Base-by-base conservation (phyloP, 2,797 vertebrate genomes). In the Chelon auratus region DNA sequence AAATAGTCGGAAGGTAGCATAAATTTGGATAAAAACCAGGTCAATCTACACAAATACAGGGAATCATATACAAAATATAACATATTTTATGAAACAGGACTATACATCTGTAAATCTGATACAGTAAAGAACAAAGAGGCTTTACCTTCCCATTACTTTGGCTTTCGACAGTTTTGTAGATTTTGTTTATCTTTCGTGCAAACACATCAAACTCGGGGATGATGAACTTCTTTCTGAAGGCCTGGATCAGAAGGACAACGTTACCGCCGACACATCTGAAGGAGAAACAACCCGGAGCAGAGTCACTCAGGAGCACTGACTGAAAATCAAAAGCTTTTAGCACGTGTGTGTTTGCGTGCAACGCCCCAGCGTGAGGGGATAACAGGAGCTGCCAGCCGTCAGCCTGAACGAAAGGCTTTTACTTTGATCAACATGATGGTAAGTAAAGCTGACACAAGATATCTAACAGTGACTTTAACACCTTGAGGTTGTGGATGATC, bases 181-280 rank as follows among this genome's bases (percentile, higher is more conserved):
- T 95, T 65, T 93, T 91, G 80, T 97, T 91, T 60, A 97, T 95
- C 22, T 95, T 93, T 57, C 82, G 72, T 1, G 91, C 92, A 90
- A 97, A 97, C 14, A 91, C 77, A 48, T 96, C 93, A 90, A 97
- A 97, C 79, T 97, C 95, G 2, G 96, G 96, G 90, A 97, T 97
- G 70, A 97, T 95, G 68, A 97, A 96, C 89, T 96, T 96, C 82
- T 95, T 95, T 68, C 94, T 93, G 88, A 97, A 96, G 68, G 96
- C 95, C 83, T 96, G 95, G 68, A 96, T 95, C 87, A 97, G 91
- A 77, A 97, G 91, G 69, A 97, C 93, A 36, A 97, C 93, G 87
- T 96, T 97, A 78, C 95, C 93, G 66, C 95, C 93, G 15, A 95
- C 94, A 91, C 96, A 96, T 87, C 96, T 97, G 86, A 60, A 37